These are phyloP conservation scores for Nannoperca obscura DNA, from an alignment of 2,797 vertebrate species.

Conservation along the genomic window DNA sequence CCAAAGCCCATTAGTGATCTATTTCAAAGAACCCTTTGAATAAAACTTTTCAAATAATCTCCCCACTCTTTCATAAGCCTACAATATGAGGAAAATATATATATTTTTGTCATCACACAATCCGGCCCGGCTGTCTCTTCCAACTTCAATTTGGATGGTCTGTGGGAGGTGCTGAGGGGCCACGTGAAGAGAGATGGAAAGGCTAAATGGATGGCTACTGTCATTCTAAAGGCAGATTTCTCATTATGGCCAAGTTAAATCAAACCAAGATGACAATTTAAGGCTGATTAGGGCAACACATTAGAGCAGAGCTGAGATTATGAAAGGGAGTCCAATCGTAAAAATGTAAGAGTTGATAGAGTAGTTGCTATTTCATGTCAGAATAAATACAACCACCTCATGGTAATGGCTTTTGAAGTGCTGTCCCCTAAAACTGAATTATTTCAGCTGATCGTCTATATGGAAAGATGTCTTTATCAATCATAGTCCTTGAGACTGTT, in stretches of 20 bases:
- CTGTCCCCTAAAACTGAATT: conserved; percentile 59
- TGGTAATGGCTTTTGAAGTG: conserved; percentile 65
- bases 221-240: conserved; percentile 77
- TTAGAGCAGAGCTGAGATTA: conserved; percentile 65
- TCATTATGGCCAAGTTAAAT: conserved; percentile 77
- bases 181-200: conserved; percentile 51
- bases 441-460: conserved; percentile 53
- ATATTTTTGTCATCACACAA: conserved; percentile 55
- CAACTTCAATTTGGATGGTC: conserved; percentile 60
- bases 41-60: conserved; percentile 59
- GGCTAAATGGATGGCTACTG: conserved; percentile 70
- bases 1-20: conserved; percentile 53
- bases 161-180: conserved; percentile 43
- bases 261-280: conserved; percentile 79
- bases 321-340: conserved; percentile 61
- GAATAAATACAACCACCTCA: conserved; percentile 72
- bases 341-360: conserved; percentile 71
- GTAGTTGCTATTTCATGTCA: conserved; percentile 69
- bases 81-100: conserved; percentile 56
- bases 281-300: conserved; percentile 77
- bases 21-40: conserved; percentile 51
- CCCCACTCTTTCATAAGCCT: conserved; percentile 43
- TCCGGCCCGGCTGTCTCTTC: conserved; percentile 36
- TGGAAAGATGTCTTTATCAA: conserved; percentile 55
- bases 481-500: conserved; percentile 52